Evolutionary conservation across 2,797 vertebrate genomes (phyloP), one percentile per base, ranked within the genome.

Genomic region (Anguilla megastoma): DNA sequence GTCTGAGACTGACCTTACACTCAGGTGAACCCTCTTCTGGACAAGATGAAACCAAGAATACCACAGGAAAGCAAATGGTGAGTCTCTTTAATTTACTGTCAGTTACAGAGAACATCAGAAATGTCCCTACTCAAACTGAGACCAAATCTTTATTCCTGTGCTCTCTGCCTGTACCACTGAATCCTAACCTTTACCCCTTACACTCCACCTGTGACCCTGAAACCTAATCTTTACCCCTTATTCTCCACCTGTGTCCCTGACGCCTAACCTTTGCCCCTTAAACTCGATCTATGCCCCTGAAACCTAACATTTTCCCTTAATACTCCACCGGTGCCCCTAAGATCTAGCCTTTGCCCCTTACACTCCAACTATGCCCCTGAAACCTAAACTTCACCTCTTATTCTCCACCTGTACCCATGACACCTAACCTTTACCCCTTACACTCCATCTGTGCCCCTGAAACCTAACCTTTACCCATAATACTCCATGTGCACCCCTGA

Each of bases 1-100:
- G 97, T 87, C 94, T 99, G 16, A 96, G 98, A 84, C 95, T 99
- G 79, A 99, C 98, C 0, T 95, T 99, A 1, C 97, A 97, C 12
- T 93, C 97, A 0, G 97, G 97, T 88, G 95, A 96, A 85, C 50
- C 24, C 76, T 88, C 91, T 3, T 92, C 93, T 90, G 92, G 92
- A 30, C 94, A 95, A 84, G 93, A 96, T 88, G 94, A 94, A 87
- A 89, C 90, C 36, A 94, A 94, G 90, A 88, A 88, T 0, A 93
- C 95, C 87, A 95, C 92, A n/a, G 63, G 24, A 86, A 93, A 94
- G 87, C 94, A 94, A 88, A 94, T 93, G 0, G 98, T 99, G 93
- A 97, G 98, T 94, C n/a, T 36, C 24, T 36, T 10, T 4, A 79
- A 45, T 8, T 6, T n/a, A 2, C 79, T 12, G 1, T 48, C 24